A percentile compares a stretch with the other conserved stretches of the same genome.
Conservation (phyloP, 2,797 vertebrate genomes). For the Manis javanica region DNA sequence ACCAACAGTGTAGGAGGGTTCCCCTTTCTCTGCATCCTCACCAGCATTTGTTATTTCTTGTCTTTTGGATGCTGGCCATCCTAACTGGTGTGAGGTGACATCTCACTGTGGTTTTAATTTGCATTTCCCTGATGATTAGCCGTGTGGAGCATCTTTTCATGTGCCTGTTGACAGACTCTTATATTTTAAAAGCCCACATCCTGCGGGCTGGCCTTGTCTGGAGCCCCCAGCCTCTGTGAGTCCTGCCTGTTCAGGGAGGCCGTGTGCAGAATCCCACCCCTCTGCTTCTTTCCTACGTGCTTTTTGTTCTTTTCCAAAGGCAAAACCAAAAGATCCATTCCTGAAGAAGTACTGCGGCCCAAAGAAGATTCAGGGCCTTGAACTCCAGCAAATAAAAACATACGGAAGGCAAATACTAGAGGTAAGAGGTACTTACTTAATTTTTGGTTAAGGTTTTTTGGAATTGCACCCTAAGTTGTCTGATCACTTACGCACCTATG, state of each 20-base stretch:
- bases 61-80: too few species aligned
- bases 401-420: conserved; percentile 97
- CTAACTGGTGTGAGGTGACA: too few species aligned
- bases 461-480: background rate
- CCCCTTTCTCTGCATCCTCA: too few species aligned
- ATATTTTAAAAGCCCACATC: background rate
- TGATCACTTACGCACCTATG: background rate
- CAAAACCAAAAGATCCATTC: conserved; percentile 95
- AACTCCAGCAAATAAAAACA: conserved; percentile 93
- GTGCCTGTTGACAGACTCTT: background rate
- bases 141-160: too few species aligned
- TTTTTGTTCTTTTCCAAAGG: conserved; percentile 86
- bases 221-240: background rate
- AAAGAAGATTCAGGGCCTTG: conserved; percentile 96
- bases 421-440: conserved; percentile 85
- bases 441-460: conserved; percentile 24
- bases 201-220: background rate
- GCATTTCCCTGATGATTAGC: too few species aligned
- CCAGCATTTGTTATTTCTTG: too few species aligned
- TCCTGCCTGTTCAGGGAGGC: background rate
- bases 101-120: too few species aligned
- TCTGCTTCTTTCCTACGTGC: background rate
- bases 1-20: too few species aligned
- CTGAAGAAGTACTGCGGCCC: conserved; percentile 97
- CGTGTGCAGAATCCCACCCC: accelerated